Percentiles rank a stretch among this genome's conserved stretches.
Evolutionary conservation across 2,797 vertebrate genomes (phyloP).

Genomic region (Ceyx erithaca): DNA sequence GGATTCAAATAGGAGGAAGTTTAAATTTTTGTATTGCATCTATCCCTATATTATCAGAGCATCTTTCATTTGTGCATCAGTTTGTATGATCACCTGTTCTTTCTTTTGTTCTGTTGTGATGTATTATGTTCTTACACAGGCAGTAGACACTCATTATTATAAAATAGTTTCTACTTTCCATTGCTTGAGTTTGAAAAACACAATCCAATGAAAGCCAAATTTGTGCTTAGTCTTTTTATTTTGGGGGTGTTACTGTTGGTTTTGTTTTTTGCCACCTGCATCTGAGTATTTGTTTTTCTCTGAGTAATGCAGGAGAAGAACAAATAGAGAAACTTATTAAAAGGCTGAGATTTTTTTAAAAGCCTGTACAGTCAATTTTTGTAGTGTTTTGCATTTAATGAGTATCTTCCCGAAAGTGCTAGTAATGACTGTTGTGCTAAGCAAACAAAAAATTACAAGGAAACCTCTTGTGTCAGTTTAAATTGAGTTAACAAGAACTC

Average conservation of each 20-base stretch:
- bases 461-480: neutral
- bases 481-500: neutral
- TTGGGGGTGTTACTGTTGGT: neutral
- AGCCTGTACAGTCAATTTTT: rapidly evolving
- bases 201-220: neutral
- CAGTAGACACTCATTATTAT: neutral
- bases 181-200: neutral
- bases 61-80: neutral
- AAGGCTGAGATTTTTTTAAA: neutral
- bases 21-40: neutral
- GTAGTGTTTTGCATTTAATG: neutral
- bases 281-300: neutral
- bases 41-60: neutral
- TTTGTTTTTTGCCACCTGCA: neutral
- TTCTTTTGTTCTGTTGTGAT: neutral
- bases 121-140: neutral
- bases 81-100: neutral
- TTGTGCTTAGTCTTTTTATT: neutral
- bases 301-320: neutral
- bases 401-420: neutral
- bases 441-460: neutral
- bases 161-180: neutral
- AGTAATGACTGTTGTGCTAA: neutral
- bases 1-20: neutral
- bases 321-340: neutral